Base-by-base conservation (phyloP, 2,113 vertebrate species). In the Todiramphus saurophagus region DNA sequence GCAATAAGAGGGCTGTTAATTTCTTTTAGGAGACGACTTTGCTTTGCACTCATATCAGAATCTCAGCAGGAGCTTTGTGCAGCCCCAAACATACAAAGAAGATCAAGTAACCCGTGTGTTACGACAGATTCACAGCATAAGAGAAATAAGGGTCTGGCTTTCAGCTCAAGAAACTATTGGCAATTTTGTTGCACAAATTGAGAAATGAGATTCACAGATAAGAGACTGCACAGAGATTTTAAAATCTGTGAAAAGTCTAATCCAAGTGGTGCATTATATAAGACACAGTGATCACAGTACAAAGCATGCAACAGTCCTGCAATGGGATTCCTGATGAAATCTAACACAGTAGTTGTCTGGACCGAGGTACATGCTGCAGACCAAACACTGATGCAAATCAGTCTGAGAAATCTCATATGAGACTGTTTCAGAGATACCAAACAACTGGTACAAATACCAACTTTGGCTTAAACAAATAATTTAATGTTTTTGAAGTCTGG, bases 1-100 rank as follows among this genome's bases (percentile, higher is more conserved):
- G 98, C 98, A 98, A 97, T 98, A 98, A 98, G 98, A 98, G 97
- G 92, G 97, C 93, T 98, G 98, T 99, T 99, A 98, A 99, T 99
- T 99, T 99, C 97, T 97, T 98, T 97, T 94, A 97, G 96, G 81
- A 96, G 89, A 64, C 13, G 68, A 97, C 87, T 97, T 96, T 96
- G 83, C 89, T 95, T 92, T 97, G 93, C 90, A 89, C 87, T 98
- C 91, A 62, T 97, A 97, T 97, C 96, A 95, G 83, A 95, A 97
- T 98, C 97, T 97, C 97, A 94, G 97, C 86, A 96, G 94, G 96
- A 97, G 91, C 94, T 97, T 98, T 95, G 21, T 78, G 78, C 94
- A 95, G 87, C 90, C 94, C 81, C 89, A 89, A 94, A 96, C 95
- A 94, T 80, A 94, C 44, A 92, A 91, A 89, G 60, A 89, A 93